These are phyloP conservation scores for Chiroxiphia lanceolata DNA, from an alignment of 2,797 vertebrate species.

Conservation along the genomic window DNA sequence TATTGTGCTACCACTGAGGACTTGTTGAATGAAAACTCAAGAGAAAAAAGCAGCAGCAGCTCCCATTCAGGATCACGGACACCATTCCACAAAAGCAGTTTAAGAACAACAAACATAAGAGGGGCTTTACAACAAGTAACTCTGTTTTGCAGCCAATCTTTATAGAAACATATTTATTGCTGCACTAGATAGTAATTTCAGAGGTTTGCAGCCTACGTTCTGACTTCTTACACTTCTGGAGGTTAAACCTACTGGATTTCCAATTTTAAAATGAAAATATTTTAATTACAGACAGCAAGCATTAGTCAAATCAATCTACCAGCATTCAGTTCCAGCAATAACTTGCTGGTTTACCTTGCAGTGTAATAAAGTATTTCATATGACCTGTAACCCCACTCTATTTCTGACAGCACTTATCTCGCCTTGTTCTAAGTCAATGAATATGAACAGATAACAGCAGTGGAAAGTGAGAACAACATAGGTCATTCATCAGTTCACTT, in stretches of 20 bases:
- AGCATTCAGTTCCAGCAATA: not conserved
- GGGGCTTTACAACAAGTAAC: not conserved
- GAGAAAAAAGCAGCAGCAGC: not conserved
- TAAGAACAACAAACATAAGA: not conserved
- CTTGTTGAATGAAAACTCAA: not conserved
- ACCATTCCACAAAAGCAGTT: not conserved
- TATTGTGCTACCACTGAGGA: not conserved
- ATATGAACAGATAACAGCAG: not conserved
- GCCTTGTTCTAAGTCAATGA: not conserved
- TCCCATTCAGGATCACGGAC: not conserved
- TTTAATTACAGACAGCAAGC: not conserved
- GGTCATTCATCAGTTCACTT: not conserved
- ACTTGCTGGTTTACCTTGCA: not conserved
- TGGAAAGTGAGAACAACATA: not conserved
- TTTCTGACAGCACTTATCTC: not conserved
- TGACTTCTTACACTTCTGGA: not conserved
- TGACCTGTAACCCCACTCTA: not conserved
- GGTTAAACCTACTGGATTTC: not conserved
- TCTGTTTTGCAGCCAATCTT: not conserved
- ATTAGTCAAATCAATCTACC: not conserved
- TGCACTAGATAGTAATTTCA: not conserved
- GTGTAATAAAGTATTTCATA: not conserved
- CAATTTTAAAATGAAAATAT: not conserved
- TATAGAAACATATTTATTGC: not conserved
- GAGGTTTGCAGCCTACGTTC: not conserved